Base-by-base conservation (phyloP, 2,797 vertebrate genomes). In the Sciaenops ocellatus region DNA sequence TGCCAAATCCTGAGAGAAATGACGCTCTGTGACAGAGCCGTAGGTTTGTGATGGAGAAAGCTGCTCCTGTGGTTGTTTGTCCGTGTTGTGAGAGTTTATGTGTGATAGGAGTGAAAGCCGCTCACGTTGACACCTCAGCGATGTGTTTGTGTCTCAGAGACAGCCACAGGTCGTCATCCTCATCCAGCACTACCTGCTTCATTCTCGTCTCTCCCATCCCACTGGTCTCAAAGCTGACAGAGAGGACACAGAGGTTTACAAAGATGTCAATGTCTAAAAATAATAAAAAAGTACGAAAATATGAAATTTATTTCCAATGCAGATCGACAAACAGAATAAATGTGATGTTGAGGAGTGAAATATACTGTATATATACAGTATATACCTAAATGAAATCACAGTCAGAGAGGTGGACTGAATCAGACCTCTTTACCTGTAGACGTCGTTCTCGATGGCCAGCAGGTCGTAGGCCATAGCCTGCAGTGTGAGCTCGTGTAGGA, bases 391-490 rank as follows among this genome's bases (percentile, higher is more conserved):
- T 30, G 1, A 30, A 30, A 38, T 38, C 34, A 9, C 34, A 38
- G 8, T 38, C 34, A 38, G 34, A 28, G 7, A 46, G 4, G 3
- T 8, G 26, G 5, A 6, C 1, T 46, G 47, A 24, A 11, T 50
- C 7, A n/a, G 34, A 26, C n/a, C 48, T 46, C 18, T 77, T 95
- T 94, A 99, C 98, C 94, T 96, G 95, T 99, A 99, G 74, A 99
- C 97, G 0, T 99, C 98, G 0, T 98, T 99, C 89, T 99, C 97
- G 0, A 99, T 94, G 71, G 97, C 97, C 89, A 99, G 94, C 73
- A 99, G 94, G 87, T 99, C 98, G 0, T 98, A 99, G 82, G 97
- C 96, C 98, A 99, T 99, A 3, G 98, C 98, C 94, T 99, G 98
- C 85, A 99, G 96, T 0, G 98, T 99, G 78, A 99, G 92, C 57